These are phyloP conservation scores for Cryptomyrus ogoouensis DNA, from an alignment of 2,113 vertebrate species.

Conservation along the genomic window DNA sequence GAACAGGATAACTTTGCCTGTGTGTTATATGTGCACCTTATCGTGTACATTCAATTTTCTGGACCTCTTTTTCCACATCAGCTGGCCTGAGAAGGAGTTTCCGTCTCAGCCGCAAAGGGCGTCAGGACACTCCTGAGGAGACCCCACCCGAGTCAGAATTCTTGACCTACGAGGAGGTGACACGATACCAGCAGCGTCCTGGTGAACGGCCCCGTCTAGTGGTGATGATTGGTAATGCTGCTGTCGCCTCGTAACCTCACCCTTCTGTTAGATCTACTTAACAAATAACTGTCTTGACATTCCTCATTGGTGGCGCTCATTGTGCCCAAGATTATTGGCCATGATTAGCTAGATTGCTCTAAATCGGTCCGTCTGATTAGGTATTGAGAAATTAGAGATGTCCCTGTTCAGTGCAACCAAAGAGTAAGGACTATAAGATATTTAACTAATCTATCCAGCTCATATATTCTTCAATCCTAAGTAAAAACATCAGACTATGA, in stretches of 20 bases:
- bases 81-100: conserved; percentile 90
- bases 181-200: conserved; percentile 77
- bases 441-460: background rate
- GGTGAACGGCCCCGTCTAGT: conserved; percentile 78
- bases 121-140: conserved; percentile 61
- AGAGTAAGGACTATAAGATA: background rate
- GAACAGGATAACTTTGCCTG: background rate
- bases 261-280: background rate
- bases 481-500: background rate
- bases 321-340: background rate
- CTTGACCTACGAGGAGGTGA: conserved; percentile 86
- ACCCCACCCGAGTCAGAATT: conserved; percentile 58
- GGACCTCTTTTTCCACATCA: conserved; percentile 34
- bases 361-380: background rate
- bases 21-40: background rate
- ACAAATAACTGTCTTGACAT: background rate
- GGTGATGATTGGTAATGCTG: conserved; percentile 78
- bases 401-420: background rate
- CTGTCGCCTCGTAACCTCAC: background rate
- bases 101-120: conserved; percentile 79
- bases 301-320: background rate
- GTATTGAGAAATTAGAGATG: background rate
- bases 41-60: background rate
- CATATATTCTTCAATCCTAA: background rate
- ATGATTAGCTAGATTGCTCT: background rate